Conservation (phyloP, 2,888 invertebrate genomes). For the Hydrotaea cyrtoneurina region DNA sequence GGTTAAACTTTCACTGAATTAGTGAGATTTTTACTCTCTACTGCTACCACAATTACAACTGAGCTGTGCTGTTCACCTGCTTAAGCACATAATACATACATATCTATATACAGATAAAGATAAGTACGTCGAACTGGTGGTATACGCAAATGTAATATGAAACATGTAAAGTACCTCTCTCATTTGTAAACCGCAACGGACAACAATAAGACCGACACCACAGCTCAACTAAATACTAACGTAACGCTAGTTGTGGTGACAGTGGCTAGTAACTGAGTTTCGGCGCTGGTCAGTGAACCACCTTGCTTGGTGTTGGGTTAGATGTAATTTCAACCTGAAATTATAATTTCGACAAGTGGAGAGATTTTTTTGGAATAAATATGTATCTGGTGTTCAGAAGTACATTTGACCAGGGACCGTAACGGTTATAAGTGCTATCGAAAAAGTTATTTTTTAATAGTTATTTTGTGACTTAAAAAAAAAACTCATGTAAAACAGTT, state of each 20-base stretch:
- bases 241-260: neutral
- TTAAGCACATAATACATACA: neutral
- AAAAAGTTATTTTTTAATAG: no score
- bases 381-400: no score
- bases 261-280: neutral
- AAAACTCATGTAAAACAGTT: no score
- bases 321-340: neutral
- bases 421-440: no score
- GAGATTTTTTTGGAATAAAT: no score
- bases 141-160: conserved; percentile 13
- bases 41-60: neutral
- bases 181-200: conserved; percentile 19
- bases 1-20: conserved; percentile 66
- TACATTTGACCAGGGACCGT: no score
- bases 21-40: conserved; percentile 51
- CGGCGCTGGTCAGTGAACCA: conserved; percentile 14
- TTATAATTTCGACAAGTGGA: neutral
- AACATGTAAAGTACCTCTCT: conserved; percentile 15
- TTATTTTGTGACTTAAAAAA: no score
- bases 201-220: neutral
- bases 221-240: neutral
- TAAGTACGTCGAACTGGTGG: neutral
- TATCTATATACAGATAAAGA: neutral
- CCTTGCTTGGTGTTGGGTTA: neutral
- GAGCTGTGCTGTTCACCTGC: neutral